Conservation (phyloP, 2,888 invertebrate species). For the Microplitis deprimator region DNA sequence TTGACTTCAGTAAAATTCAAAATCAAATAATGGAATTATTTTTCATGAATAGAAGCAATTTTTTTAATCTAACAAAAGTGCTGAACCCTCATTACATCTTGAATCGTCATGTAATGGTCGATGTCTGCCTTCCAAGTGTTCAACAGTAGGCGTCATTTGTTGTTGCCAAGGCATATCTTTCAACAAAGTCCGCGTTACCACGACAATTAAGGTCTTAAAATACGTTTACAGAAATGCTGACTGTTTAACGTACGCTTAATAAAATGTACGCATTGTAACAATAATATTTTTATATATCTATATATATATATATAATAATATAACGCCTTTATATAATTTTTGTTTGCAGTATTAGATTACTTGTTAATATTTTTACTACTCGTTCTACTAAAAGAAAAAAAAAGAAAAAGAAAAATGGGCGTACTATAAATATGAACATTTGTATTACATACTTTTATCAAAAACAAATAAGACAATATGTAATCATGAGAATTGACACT, state of each 20-base stretch:
- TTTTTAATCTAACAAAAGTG: background rate
- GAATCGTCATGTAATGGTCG: too few species aligned
- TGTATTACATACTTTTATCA: background rate
- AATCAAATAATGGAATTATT: too few species aligned
- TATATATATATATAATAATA: background rate
- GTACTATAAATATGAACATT: background rate
- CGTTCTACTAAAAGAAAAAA: background rate
- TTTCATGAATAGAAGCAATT: too few species aligned
- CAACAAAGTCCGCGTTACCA: background rate
- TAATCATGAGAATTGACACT: background rate
- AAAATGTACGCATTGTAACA: too few species aligned
- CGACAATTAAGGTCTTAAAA: background rate
- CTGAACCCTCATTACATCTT: background rate
- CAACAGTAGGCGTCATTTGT: background rate
- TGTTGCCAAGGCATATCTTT: background rate
- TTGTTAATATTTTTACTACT: background rate
- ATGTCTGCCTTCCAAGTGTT: too few species aligned
- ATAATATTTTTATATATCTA: background rate
- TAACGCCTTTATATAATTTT: background rate
- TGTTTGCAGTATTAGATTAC: background rate
- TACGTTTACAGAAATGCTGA: background rate
- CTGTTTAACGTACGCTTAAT: background rate
- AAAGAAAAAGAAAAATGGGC: too few species aligned
- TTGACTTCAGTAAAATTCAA: too few species aligned
- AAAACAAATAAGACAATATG: background rate